Percentiles rank a stretch among this genome's conserved stretches.
These are phyloP conservation scores for Conops quadrifasciatus DNA, from an alignment of 2,888 invertebrate genomes.

Conservation along the genomic window DNA sequence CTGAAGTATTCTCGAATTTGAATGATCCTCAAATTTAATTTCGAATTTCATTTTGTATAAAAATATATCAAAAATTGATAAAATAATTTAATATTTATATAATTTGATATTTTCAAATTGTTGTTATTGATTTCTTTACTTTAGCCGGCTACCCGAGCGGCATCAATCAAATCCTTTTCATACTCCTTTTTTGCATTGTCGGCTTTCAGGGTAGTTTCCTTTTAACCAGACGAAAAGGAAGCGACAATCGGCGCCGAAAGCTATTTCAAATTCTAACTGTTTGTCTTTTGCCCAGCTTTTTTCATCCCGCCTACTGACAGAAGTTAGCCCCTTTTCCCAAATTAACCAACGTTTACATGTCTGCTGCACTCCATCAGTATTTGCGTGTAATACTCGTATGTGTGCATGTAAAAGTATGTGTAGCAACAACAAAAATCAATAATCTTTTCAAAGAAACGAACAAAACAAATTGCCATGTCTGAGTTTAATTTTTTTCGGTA, in stretches of 20 bases:
- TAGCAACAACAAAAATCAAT: conserved; percentile 20
- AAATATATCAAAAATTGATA: background rate
- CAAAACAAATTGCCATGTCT: no score
- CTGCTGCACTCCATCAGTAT: background rate
- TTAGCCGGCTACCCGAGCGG: background rate
- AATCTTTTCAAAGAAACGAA: background rate
- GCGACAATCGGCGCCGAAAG: conserved; percentile 14
- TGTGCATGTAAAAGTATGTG: background rate
- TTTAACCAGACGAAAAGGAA: background rate
- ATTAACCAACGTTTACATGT: background rate
- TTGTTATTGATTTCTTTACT: background rate
- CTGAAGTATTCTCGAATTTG: no score
- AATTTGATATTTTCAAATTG: background rate
- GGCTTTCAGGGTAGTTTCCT: background rate
- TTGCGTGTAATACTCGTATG: background rate
- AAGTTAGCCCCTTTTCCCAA: background rate
- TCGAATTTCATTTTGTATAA: no score
- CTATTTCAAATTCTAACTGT: background rate
- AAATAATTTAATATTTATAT: no score
- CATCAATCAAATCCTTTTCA: background rate
- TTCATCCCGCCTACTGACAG: background rate
- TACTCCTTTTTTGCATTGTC: background rate
- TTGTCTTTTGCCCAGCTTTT: background rate
- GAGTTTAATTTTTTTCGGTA: no score
- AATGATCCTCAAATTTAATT: no score